These are phyloP conservation scores for Mionectes macconnelli DNA, from an alignment of 2,113 vertebrate genomes.

Conservation along the genomic window DNA sequence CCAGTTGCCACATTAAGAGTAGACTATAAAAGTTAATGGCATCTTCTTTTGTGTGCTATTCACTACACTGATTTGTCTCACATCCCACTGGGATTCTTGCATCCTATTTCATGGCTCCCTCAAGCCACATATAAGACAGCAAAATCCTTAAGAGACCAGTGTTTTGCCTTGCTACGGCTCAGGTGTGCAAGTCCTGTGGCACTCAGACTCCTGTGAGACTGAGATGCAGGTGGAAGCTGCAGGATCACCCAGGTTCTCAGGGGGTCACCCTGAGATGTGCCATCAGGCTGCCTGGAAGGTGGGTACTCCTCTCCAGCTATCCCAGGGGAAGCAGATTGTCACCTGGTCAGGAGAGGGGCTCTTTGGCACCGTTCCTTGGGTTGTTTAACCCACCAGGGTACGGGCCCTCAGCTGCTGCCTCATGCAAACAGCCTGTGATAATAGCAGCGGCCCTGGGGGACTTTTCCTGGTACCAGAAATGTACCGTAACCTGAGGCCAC, in stretches of 20 bases:
- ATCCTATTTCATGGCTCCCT: not conserved
- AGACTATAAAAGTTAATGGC: not conserved
- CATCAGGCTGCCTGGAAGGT: not conserved
- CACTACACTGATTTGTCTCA: not conserved
- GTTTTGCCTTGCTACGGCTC: not conserved
- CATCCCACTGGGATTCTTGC: not conserved
- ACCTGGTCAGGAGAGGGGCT: not conserved
- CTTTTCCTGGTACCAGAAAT: not conserved
- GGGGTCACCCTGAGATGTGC: not conserved
- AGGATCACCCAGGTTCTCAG: not conserved
- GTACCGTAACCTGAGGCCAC: not conserved
- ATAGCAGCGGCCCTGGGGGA: not conserved
- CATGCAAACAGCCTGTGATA: not conserved
- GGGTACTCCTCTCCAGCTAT: not conserved
- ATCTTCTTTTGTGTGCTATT: not conserved
- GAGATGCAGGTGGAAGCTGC: not conserved
- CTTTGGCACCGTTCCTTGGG: not conserved
- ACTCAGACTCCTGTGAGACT: not conserved
- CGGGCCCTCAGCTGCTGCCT: not conserved
- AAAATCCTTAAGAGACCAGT: not conserved
- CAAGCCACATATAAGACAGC: not conserved
- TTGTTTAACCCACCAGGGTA: not conserved
- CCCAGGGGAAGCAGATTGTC: not conserved
- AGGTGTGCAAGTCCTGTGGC: not conserved
- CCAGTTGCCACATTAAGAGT: not conserved